Base-by-base conservation (phyloP, 2,797 vertebrate genomes). In the Aulostomus chinensis region DNA sequence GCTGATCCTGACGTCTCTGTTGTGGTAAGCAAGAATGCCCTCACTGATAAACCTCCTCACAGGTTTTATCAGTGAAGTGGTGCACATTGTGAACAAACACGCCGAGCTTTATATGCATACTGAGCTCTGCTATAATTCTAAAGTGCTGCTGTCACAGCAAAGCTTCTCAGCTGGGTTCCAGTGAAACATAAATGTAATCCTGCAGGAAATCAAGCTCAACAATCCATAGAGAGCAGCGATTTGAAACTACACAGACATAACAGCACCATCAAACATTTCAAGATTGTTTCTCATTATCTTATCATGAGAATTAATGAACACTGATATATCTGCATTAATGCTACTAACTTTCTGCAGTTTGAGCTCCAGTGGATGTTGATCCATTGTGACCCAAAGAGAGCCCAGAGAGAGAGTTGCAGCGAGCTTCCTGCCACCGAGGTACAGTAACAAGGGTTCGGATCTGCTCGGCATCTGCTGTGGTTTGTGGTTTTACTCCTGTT, bases 281-380 rank as follows among this genome's bases (percentile, higher is more conserved):
- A 21, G 6, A 21, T 6, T 21, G 20, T 3, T 3, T 3, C 6
- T 21, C 20, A 21, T 21, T 20, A 9, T 22, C 25, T 47, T 4
- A 33, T 45, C 9, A 3, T 10, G n/a, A n/a, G n/a, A n/a, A n/a
- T n/a, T n/a, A n/a, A n/a, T n/a, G n/a, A n/a, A n/a, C n/a, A n/a
- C n/a, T n/a, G n/a, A n/a, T 17, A 14, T 15, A 50, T 41, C 14
- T 46, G 26, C 25, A 21, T 5, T 79, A 43, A 83, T 21, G 9
- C n/a, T 20, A 7, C 7, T 2, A 8, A 72, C 14, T 69, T 50
- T 68, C 79, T 16, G 61, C 64, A 93, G 92, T 93, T 93, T 73
- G 92, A 93, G 52, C 84, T 93, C 36, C 91, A 93, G 83, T 93
- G 92, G 92, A 93, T 93, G 92, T 31, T 93, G 83, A 92, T 93